Base-by-base conservation (phyloP, 2,113 vertebrate species). In the Todiramphus saurophagus region DNA sequence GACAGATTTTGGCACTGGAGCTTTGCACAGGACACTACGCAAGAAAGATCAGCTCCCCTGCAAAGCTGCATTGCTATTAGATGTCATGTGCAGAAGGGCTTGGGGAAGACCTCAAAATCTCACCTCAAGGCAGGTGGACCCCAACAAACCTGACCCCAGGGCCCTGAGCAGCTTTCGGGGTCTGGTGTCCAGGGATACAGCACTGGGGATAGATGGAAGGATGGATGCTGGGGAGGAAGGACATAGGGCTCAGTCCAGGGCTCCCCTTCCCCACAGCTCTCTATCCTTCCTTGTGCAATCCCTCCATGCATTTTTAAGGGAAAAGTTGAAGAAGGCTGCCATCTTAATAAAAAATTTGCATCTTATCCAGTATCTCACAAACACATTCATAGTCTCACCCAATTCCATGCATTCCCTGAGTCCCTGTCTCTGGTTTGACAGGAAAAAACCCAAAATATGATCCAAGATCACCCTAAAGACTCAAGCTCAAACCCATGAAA, bases 91-190 rank as follows among this genome's bases (percentile, higher is more conserved):
- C 23, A 50, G 44, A 43, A 69, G n/a, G 72, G 11, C 5, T 63
- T 12, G 9, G 41, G 28, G 35, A 15, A 10, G 7, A 16, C 13
- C 37, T 13, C 13, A 64, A 31, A 83, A 75, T 69, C 37, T 19
- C 31, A 44, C 21, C 43, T 8, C 19, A 27, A 51, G 28, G 66
- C 7, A n/a, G 31, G 21, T 89, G 28, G 58, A 64, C 8, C 9
- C 23, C 63, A 66, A 1, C 0, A 2, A 88, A 7, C n/a, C 27
- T 39, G n/a, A 15, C 5, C 3, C 31, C 30, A 13, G 5, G 8
- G 37, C 8, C 5, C 27, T 30, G 13, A 68, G 72, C 13, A 33
- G 10, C 17, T 50, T 68, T 59, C 23, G 73, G 59, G 15, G 20
- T 17, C 46, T 3, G 7, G 25, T 55, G 27, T 20, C 14, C 6